A percentile compares a stretch with the other conserved stretches of the same genome.
These are phyloP conservation scores for Drosophila neocordata DNA, from an alignment of 1,140 invertebrate genomes.

Conservation along the genomic window DNA sequence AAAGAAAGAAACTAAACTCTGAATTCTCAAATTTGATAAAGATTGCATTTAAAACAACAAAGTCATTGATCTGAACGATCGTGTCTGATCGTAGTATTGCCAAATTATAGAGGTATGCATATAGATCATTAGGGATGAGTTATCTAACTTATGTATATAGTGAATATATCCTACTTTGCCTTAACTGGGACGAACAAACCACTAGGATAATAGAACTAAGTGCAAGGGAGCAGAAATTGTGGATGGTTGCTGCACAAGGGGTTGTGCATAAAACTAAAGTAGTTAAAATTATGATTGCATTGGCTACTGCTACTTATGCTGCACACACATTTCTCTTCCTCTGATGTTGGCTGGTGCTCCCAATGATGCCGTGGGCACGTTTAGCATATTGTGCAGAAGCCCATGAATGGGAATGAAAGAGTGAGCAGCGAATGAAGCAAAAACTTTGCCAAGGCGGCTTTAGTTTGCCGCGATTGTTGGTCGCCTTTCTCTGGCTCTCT, in stretches of 20 bases:
- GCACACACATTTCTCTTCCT: conserved; percentile 17
- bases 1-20: no score
- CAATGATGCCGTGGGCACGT: conserved; percentile 26
- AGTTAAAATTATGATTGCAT: conserved; percentile 80
- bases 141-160: neutral
- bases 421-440: conserved; percentile 18
- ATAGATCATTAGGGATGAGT: no score
- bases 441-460: conserved; percentile 20
- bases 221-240: conserved; percentile 38
- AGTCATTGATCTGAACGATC: no score
- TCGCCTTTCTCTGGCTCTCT: neutral
- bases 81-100: no score
- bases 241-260: conserved; percentile 10
- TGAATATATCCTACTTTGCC: neutral
- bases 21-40: no score
- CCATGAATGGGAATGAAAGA: conserved; percentile 67
- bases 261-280: conserved; percentile 70
- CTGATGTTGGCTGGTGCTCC: neutral
- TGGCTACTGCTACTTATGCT: conserved; percentile 34
- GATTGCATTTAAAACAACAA: no score
- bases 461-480: conserved; percentile 1
- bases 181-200: conserved; percentile 49
- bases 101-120: no score
- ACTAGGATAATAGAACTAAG: conserved; percentile 68
- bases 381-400: conserved; percentile 69